Evolutionary conservation across 2,113 vertebrate species (phyloP).

Genomic region (Zosterops pallidus): DNA sequence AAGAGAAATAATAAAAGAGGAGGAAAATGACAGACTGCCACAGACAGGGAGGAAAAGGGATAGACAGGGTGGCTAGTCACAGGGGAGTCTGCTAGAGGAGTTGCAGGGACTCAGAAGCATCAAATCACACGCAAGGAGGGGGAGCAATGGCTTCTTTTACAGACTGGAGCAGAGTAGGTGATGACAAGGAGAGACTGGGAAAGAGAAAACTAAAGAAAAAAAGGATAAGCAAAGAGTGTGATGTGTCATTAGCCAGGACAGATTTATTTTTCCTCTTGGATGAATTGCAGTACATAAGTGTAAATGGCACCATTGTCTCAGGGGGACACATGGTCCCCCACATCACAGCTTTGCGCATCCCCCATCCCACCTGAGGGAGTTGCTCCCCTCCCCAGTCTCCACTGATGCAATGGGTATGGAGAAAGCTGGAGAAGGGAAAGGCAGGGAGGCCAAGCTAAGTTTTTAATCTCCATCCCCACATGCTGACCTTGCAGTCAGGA

Average conservation of each 20-base stretch:
- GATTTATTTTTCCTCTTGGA: background rate
- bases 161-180: background rate
- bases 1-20: background rate
- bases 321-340: slow-evolving; percentile 12
- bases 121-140: background rate
- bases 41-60: slow-evolving; percentile 18
- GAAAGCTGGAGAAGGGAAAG: background rate
- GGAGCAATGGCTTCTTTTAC: slow-evolving; percentile 1
- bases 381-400: background rate
- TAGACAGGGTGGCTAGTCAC: slow-evolving; percentile 11
- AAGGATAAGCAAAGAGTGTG: background rate
- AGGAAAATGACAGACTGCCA: background rate
- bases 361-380: background rate
- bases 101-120: background rate
- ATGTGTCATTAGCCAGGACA: background rate
- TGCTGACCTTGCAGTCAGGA: background rate
- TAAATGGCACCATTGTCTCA: background rate
- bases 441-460: background rate
- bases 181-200: background rate
- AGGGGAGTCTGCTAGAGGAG: background rate
- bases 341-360: background rate
- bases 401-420: background rate
- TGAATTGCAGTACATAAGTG: background rate
- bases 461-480: background rate
- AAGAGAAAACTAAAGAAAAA: slow-evolving; percentile 14